Evolutionary conservation across 2,797 vertebrate species (phyloP).

Genomic region (Chiloscyllium punctatum): DNA sequence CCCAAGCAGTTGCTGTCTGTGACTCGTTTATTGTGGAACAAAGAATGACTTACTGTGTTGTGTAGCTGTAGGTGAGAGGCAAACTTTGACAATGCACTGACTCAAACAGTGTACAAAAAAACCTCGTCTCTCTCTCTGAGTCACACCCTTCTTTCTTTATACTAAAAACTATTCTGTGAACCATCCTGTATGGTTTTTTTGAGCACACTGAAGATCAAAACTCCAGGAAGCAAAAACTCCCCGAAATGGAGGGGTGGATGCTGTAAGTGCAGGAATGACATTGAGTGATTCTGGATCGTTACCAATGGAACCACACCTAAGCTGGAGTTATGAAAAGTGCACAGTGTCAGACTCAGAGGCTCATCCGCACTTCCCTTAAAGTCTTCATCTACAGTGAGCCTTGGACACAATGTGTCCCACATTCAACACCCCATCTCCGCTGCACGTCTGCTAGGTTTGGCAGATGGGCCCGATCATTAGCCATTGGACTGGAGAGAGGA

Average conservation of each 20-base stretch:
- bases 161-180: neutral
- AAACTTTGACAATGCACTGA: neutral
- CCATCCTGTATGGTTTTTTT: neutral
- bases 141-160: neutral
- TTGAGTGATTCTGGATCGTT: neutral
- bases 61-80: neutral
- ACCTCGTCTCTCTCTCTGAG: neutral
- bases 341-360: too few relatives aligned
- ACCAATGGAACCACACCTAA: too few relatives aligned
- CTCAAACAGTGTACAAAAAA: neutral
- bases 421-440: too few relatives aligned
- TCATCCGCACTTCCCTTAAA: too few relatives aligned
- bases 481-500: too few relatives aligned
- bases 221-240: neutral
- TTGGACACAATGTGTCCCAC: neutral
- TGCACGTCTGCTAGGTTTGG: too few relatives aligned
- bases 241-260: too few relatives aligned
- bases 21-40: neutral
- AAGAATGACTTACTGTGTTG: neutral
- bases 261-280: neutral
- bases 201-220: neutral
- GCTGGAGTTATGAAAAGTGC: too few relatives aligned
- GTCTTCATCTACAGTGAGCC: neutral
- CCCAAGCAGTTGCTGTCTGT: neutral
- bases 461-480: too few relatives aligned